phyloP scores from a whole-genome alignment of 2,797 vertebrate genomes.

The Hyperoplus lanceolatus region DNA sequence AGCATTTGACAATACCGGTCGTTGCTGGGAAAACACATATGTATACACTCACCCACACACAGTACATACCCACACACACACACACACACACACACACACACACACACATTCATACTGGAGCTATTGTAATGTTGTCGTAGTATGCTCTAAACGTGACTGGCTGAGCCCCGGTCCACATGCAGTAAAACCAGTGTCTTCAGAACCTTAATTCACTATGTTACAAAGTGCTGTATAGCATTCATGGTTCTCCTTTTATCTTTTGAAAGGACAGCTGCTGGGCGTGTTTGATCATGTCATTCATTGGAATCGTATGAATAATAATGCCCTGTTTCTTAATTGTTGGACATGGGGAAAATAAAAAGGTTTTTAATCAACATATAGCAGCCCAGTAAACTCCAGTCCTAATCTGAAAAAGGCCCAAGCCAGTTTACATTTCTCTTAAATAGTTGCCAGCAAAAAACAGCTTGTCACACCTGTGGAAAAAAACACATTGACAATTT shows the following conservation, averaged over 20 bases:
- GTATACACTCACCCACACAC: conserved; percentile 1
- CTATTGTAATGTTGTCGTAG: not conserved
- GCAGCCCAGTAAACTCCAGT: not conserved
- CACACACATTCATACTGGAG: not conserved
- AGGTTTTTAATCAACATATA: not conserved
- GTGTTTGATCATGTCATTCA: not conserved
- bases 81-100: not conserved
- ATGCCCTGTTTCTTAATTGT: too few relatives aligned
- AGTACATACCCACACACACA: not conserved
- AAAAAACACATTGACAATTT: not conserved
- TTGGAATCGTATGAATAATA: not conserved
- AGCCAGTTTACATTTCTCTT: too few relatives aligned
- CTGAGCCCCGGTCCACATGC: conserved; percentile 5
- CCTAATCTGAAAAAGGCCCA: not conserved
- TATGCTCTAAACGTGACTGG: conserved; percentile 9
- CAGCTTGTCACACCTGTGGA: not conserved
- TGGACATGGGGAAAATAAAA: not conserved
- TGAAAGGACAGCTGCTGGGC: not conserved
- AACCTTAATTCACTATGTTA: not conserved
- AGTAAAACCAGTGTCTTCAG: not conserved
- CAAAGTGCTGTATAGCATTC: not conserved
- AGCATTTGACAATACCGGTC: conserved; percentile 21
- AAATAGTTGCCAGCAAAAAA: not conserved
- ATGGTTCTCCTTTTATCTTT: not conserved
- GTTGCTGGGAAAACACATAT: not conserved